Base-by-base conservation (phyloP, 2,888 invertebrate species). In the Eristalis tenax region DNA sequence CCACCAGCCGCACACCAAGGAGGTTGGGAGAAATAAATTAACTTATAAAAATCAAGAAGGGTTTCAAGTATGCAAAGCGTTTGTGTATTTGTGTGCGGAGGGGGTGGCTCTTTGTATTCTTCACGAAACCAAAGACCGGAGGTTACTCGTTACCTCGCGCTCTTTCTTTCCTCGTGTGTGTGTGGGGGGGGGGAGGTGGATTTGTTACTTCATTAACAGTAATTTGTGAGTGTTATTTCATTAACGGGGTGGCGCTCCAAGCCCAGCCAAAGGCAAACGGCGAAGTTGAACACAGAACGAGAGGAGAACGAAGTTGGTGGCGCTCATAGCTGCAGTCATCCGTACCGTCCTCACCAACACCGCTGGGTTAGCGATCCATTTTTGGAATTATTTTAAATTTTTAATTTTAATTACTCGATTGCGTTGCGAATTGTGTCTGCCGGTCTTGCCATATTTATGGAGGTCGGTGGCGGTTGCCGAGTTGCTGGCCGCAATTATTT, bases 131-230 rank as follows among this genome's bases (percentile, higher is more conserved):
- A 50, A 32, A 8, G 18, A 77, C 66, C 70, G 76, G 68, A 63
- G 75, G 73, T 71, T 74, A 66, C 85, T 75, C 61, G 74, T 61
- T 78, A 79, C 50, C 13, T 1, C 57, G 22, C 23, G 23, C 10
- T n/a, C 18, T 4, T 26, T 11, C 6, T 11, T 4, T 4, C 8
- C 22, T n/a, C 15, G 64, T 18, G 61, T 59, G 68, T 69, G 43
- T 22, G 57, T n/a, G 43, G n/a, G 4, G n/a, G 43, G 11, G 1
- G n/a, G 43, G n/a, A 6, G 50, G 75, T 80, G 79, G 79, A 79
- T 83, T 87, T 87, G 87, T 87, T 87, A 87, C 87, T 87, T 87
- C 87, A 87, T 87, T 87, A 87, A 87, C 75, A 80, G 87, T 87
- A 87, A 87, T 87, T 87, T 87, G 83, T 73, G 87, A 87, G 83